phyloP scores from a whole-genome alignment of 1,140 invertebrate species.

The Grapholita molesta region DNA sequence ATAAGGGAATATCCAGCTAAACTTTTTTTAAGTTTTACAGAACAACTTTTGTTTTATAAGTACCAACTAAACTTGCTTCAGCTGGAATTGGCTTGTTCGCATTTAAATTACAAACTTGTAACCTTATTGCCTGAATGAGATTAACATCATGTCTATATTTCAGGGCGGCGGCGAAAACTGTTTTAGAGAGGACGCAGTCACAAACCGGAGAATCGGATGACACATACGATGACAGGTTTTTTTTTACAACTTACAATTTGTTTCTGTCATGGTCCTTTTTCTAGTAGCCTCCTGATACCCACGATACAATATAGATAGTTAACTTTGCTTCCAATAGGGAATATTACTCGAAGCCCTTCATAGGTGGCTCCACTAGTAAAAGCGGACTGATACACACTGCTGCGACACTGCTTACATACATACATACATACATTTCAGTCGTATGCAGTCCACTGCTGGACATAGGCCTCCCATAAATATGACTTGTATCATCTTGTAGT shows the following conservation, averaged over 20 bases:
- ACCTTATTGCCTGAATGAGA: no score
- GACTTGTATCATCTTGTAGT: no score
- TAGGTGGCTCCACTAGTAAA: no score
- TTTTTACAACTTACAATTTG: neutral
- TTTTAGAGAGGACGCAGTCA: constrained; percentile 66
- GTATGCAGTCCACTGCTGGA: no score
- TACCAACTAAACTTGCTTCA: neutral
- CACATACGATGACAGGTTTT: constrained; percentile 83
- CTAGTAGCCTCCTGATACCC: no score
- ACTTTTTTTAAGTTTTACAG: neutral
- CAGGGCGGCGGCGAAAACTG: constrained; percentile 64
- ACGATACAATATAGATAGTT: no score
- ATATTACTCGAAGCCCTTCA: no score
- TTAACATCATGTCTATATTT: constrained; percentile 26
- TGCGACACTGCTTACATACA: no score
- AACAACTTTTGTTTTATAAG: neutral
- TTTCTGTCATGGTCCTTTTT: neutral
- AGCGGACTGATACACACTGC: no score
- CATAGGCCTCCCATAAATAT: no score
- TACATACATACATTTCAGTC: no score
- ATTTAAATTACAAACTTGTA: neutral
- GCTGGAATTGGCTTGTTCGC: constrained; percentile 4
- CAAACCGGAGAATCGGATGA: constrained; percentile 76
- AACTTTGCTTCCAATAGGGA: no score
- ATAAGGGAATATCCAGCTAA: neutral